These are phyloP conservation scores for Euplagia quadripunctaria DNA, from an alignment of 2,888 invertebrate genomes.

Conservation along the genomic window DNA sequence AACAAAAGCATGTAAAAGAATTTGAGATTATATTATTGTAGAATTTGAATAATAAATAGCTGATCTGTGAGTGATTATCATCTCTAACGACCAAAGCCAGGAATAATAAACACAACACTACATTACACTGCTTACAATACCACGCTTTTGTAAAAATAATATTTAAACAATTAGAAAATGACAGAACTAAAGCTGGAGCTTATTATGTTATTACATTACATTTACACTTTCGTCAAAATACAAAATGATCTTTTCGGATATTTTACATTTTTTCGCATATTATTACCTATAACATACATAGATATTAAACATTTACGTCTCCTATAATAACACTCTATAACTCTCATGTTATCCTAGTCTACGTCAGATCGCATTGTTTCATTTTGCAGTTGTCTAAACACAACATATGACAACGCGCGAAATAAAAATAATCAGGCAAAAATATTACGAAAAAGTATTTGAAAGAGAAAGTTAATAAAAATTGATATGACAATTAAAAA, in stretches of 20 bases:
- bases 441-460: background rate
- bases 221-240: slow-evolving; percentile 5
- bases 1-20: slow-evolving; percentile 21
- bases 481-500: slow-evolving; percentile 45
- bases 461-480: background rate
- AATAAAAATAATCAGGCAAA: background rate
- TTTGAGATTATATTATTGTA: slow-evolving; percentile 36
- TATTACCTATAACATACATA: background rate
- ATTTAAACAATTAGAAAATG: slow-evolving; percentile 1
- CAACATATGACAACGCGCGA: background rate
- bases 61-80: slow-evolving; percentile 34
- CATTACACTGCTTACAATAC: slow-evolving; percentile 14
- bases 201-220: background rate
- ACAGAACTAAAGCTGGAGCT: background rate
- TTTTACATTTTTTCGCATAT: slow-evolving; percentile 1
- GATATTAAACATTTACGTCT: background rate
- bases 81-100: slow-evolving; percentile 36
- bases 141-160: slow-evolving; percentile 1
- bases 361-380: background rate
- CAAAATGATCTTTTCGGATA: background rate
- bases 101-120: slow-evolving; percentile 31
- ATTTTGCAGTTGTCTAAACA: slow-evolving; percentile 2
- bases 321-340: background rate
- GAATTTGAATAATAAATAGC: slow-evolving; percentile 35
- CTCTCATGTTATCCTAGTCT: background rate